Base-by-base conservation (phyloP, 2,797 vertebrate genomes). In the Cuniculus paca region DNA sequence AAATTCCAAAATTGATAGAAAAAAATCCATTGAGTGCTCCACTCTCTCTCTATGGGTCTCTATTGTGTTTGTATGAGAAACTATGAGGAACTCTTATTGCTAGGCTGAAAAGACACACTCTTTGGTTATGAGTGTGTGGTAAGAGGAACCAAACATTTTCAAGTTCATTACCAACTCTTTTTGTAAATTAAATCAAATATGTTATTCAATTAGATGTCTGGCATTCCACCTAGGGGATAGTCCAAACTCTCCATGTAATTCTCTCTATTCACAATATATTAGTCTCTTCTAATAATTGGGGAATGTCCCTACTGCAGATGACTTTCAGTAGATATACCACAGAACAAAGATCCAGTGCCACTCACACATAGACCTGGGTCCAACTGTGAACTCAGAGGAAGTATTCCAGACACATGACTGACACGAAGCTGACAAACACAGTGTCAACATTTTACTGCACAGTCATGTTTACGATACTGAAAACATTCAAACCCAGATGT, bases 401-500 rank as follows among this genome's bases (percentile, higher is more conserved):
- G 63, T 42, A 48, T 54, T 90, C 95, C 39, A 63, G 91, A 50
- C 17, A 80, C 0, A 5, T 52, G 68, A 94, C 13, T n/a, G 63
- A 95, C 90, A 88, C 39, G 96, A 78, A 77, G 84, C 60, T 95
- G 80, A 84, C 26, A 88, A 90, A 80, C 42, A 86, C 12, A 63
- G 56, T 74, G 81, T 91, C 60, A 80, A 4, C 50, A 42, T 95
- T 88, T 97, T 65, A 78, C 58, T 83, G 22, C 6, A n/a, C 34
- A 88, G 2, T 63, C 72, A 83, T 68, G 26, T 95, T 94, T 88
- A 90, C 48, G 92, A 36, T 78, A 85, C 42, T 83, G 70, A 91
- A 96, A 95, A 94, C 88, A 85, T 79, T 91, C 45, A 94, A 95
- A 77, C 13, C 17, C 85, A 77, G 93, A 93, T 87, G 85, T 95